These are phyloP conservation scores for Andinoacara biseriatus DNA, from an alignment of 2,113 vertebrate genomes.

Conservation along the genomic window DNA sequence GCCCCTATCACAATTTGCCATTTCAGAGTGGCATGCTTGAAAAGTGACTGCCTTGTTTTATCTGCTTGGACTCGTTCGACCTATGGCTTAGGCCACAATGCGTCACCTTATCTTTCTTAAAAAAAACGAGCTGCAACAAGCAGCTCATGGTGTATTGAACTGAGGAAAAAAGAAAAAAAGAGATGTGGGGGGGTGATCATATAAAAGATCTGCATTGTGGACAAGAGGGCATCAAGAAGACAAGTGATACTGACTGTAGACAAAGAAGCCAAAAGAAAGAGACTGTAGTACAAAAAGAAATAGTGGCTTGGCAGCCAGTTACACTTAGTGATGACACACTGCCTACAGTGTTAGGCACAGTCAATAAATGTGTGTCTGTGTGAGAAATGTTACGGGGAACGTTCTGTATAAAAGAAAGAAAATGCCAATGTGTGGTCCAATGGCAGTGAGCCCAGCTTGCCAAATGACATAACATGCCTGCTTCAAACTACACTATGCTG, in stretches of 20 bases:
- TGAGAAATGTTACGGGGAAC: constrained; percentile 55
- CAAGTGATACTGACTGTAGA: constrained; percentile 30
- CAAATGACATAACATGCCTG: constrained; percentile 57
- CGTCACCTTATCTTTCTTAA: constrained; percentile 13
- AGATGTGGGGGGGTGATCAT: too few relatives aligned
- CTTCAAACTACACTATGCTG: constrained; percentile 36
- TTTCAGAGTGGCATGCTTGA: constrained; percentile 31
- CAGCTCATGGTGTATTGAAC: constrained; percentile 1
- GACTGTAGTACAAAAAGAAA: constrained; percentile 32
- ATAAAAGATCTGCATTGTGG: constrained; percentile 24
- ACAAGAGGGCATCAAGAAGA: constrained; percentile 33
- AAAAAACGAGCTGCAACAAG: constrained; percentile 14
- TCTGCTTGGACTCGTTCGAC: constrained; percentile 18
- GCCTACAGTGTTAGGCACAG: constrained; percentile 56
- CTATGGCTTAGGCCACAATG: constrained; percentile 24
- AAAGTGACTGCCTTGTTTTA: constrained; percentile 49
- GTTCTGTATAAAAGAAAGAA: constrained; percentile 58
- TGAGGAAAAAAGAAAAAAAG: background rate
- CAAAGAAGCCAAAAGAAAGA: constrained; percentile 36
- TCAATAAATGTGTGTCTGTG: constrained; percentile 60
- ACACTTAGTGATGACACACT: constrained; percentile 50
- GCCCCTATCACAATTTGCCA: constrained; percentile 31
- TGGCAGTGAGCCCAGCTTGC: constrained; percentile 57
- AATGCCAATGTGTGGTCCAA: constrained; percentile 63
- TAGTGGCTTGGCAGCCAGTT: constrained; percentile 45